Base-by-base conservation (phyloP, 2,113 vertebrate species). In the Cavia aperea region DNA sequence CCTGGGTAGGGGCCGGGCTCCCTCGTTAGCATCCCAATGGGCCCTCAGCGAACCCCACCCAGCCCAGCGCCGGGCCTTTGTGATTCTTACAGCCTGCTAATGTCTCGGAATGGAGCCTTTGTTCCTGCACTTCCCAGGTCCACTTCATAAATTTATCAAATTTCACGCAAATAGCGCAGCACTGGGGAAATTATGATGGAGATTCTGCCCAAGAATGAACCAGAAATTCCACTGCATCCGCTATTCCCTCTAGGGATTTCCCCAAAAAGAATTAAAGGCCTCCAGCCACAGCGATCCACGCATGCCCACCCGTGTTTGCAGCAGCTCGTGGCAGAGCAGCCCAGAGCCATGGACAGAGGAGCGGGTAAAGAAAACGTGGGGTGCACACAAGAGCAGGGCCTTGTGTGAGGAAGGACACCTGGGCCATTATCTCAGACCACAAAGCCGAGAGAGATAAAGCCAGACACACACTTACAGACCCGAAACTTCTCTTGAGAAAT, bases 11-110 rank as follows among this genome's bases (percentile, higher is more conserved):
- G 8, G 72, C 93, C 70, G 18, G 49, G 23, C 31, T 70, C 13
- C 39, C 16, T 91, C 33, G 89, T 81, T 81, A 95, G 62, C 88
- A 95, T 94, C 60, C 58, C 49, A 94, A 75, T 63, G 16, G 54
- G 23, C 68, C 49, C 72, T 19, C 24, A 68, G 51, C 56, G 39
- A 82, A 79, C 49, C n/a, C 73, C 62, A 70, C 83, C 68, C 49
- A 29, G 51, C n/a, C 49, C 88, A 39, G 49, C 60, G 87, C 93
- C 75, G 26, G 73, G 51, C 46, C 91, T 91, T 94, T 95, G 91
- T 94, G 70, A 88, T 94, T 93, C 73, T 81, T 86, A 86, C 29
- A 26, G 68, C 24, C 29, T 88, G 24, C 88, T 91, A 58, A 58
- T 86, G 93, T 2, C 14, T 82, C 72, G 66, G 15, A 33, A 31